Base-by-base conservation (phyloP, 2,797 vertebrate genomes). In the Knipowitschia caucasica region DNA sequence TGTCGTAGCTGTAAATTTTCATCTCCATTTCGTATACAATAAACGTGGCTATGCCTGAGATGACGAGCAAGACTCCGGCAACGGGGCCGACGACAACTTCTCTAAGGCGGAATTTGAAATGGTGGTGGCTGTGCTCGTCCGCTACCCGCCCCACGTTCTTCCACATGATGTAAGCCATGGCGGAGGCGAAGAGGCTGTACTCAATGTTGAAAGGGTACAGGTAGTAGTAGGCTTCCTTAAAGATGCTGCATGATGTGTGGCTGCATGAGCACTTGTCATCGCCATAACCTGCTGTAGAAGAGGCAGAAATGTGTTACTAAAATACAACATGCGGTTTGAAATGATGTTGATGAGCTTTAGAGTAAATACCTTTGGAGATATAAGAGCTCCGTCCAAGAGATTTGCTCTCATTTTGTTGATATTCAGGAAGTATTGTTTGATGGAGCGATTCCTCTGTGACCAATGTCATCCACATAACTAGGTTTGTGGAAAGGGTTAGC, bases 161-260 rank as follows among this genome's bases (percentile, higher is more conserved):
- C 97, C 97, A 99, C 95, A 98, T 95, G 64, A 99, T 88, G 0
- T 95, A 98, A 53, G 94, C 77, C 93, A 98, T 92, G 75, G 95
- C 91, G 0, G 95, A 95, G 26, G 97, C 95, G 4, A 99, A 97
- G 68, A 99, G 93, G 49, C 95, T 95, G 85, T 98, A 99, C 76
- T 99, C 97, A 0, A 97, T 97, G 81, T 96, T 98, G 79, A 99
- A 97, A 10, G 95, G 96, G 56, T 98, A 96, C 29, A 99, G 70
- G 88, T 96, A 99, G 75, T 91, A 94, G 56, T 91, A 96, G 12
- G 92, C 93, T 0, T 90, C 80, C 73, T 96, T 86, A 72, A 99
- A 98, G 77, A 93, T 53, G 49, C 77, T 70, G 53, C 96, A 99
- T 26, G 92, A 53, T 0, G 82, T 62, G 10, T 90, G 91, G 66